Conservation (phyloP, 2,113 vertebrate species). For the human region GRCh38 chr2:189162001-189162500, state of each 20-base stretch:
- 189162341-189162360: background rate
- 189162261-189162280: background rate
- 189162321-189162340: background rate
- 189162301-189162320: background rate
- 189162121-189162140: rapidly evolving
- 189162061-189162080: background rate
- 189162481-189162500: background rate
- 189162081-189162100: background rate
- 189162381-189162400: background rate
- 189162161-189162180: background rate
- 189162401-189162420: background rate
- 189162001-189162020: background rate
- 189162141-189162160: background rate
- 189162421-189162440: background rate
- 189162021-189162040: background rate
- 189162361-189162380: background rate
- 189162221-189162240: background rate
- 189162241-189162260: background rate
- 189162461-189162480: background rate
- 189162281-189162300: background rate
- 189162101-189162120: no score
- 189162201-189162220: background rate
- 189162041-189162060: background rate
- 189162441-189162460: background rate
- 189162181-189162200: background rate